Base-by-base conservation (phyloP, 2,797 vertebrate genomes). In the Helarctos malayanus region DNA sequence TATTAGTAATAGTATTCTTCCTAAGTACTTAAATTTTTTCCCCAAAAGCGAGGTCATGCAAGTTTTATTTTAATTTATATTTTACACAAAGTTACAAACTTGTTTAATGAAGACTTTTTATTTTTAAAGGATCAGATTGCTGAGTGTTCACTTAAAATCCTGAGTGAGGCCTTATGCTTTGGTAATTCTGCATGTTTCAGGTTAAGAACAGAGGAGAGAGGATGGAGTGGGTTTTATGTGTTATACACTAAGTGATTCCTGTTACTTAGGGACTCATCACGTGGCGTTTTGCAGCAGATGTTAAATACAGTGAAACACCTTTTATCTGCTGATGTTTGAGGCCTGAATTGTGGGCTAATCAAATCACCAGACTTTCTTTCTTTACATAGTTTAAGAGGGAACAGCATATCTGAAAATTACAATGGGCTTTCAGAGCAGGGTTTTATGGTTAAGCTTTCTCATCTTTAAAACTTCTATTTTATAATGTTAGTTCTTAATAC, bases 361-460 rank as follows among this genome's bases (percentile, higher is more conserved):
- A 94, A 41, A 89, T 87, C 16, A 71, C 52, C 25, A 73, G 59
- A 69, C n/a, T 41, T 88, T 41, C 21, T 63, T 81, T 41, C 78
- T 94, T 90, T 38, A 6, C 25, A 25, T 85, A 54, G 18, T 86
- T 83, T 45, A 73, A 89, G 63, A 69, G 92, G 94, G 69, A 96
- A 63, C 73, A 57, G n/a, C 7, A 9, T 81, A 88, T 86, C 63
- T 95, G 52, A 91, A 69, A 83, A 41, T 68, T 88, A 49, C 52
- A 52, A 83, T 57, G 25, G n/a, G 41, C 69, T 83, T 93, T 63
- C 9, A 61, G 61, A 94, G 57, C 52, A 89, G n/a, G 9, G 6
- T 88, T 95, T 95, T 96, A 71, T 94, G 71, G 54, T 47, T 35
- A 87, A 6, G 63, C 65, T 90, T 97, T 90, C 56, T 96, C 25